A percentile compares a stretch with the other conserved stretches of the same genome.
phyloP scores from a whole-genome alignment of 1,140 invertebrate species.

The Eufriesea mexicana region DNA sequence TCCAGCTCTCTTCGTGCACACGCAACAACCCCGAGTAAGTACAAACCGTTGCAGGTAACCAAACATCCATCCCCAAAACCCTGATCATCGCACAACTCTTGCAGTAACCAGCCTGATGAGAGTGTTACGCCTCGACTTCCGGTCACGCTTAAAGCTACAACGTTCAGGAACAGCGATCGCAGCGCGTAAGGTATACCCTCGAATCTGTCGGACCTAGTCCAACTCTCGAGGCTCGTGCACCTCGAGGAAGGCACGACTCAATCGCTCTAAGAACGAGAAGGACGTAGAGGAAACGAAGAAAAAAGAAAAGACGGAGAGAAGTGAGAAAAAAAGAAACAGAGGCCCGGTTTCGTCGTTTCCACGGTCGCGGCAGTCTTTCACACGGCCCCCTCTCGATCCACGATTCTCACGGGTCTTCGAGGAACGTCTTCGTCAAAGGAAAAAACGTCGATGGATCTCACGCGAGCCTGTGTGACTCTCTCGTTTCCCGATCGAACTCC shows the following conservation, averaged over 20 bases:
- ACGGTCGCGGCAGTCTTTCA: conserved; percentile 30
- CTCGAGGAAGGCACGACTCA: not conserved
- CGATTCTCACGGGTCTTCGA: conserved; percentile 22
- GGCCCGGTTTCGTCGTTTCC: conserved; percentile 9
- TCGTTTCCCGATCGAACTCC: conserved; percentile 10
- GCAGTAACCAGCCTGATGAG: not conserved
- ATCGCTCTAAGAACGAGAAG: not conserved
- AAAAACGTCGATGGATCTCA: conserved; percentile 34
- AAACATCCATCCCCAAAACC: too few relatives aligned
- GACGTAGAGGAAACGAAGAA: not conserved
- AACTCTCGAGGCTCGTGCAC: not conserved
- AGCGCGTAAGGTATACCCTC: not conserved
- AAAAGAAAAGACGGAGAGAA: not conserved
- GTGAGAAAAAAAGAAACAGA: not conserved
- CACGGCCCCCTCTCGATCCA: conserved; percentile 17
- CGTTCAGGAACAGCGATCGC: conserved; percentile 29
- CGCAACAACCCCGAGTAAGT: too few relatives aligned
- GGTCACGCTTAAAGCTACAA: conserved; percentile 43
- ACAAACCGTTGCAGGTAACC: too few relatives aligned
- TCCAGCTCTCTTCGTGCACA: too few relatives aligned
- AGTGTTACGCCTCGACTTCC: not conserved
- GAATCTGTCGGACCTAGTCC: not conserved
- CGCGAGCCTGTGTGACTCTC: conserved; percentile 23
- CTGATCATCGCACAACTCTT: too few relatives aligned
- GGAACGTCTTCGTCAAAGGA: not conserved